Evolutionary conservation across 2,113 vertebrate species (phyloP), one percentile per base, ranked within the genome.

Genomic region (Struthio camelus): DNA sequence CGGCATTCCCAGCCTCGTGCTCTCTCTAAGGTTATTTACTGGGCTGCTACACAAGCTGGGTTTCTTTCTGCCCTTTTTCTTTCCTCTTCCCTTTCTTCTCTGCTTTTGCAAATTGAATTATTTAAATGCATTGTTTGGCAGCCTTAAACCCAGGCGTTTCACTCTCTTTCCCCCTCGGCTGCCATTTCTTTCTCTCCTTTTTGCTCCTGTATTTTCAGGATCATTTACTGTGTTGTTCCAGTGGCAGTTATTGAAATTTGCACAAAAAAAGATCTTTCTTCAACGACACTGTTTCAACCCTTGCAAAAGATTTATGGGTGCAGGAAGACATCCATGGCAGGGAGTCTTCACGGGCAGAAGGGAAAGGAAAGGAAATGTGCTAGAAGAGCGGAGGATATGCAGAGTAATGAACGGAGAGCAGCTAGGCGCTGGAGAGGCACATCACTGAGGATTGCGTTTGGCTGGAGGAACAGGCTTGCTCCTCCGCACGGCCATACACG

Each of bases 71-170:
- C 36, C 32, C 28, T 38, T 82, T 93, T 62, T 50, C 62, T 85
- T 32, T 91, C 79, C 81, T 81, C 50, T 80, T 87, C 62, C 36
- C 73, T 90, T 88, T 89, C 70, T 79, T 75, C 84, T 44, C 67
- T 51, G 78, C 75, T 89, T 94, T 97, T 71, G 85, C 95, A 97
- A 97, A 97, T 95, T 94, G 95, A 97, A 97, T 97, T 96, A 96
- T 96, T 97, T 96, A 97, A 97, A 96, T 96, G 95, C 93, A 95
- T 97, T 97, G 97, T 98, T 95, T 97, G 95, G 96, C 97, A 96
- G 92, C 78, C 94, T 95, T 95, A 96, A 93, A 96, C 85, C 94
- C 91, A 93, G 85, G 92, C 84, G 0, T 95, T 95, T 96, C 90
- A 40, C 75, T 94, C 70, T 88, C 95, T 62, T 87, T 80, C 87